Evolutionary conservation across 1,140 invertebrate genomes (phyloP), one percentile per base, ranked within the genome.

Genomic region (Aphelinus atriplicis): DNA sequence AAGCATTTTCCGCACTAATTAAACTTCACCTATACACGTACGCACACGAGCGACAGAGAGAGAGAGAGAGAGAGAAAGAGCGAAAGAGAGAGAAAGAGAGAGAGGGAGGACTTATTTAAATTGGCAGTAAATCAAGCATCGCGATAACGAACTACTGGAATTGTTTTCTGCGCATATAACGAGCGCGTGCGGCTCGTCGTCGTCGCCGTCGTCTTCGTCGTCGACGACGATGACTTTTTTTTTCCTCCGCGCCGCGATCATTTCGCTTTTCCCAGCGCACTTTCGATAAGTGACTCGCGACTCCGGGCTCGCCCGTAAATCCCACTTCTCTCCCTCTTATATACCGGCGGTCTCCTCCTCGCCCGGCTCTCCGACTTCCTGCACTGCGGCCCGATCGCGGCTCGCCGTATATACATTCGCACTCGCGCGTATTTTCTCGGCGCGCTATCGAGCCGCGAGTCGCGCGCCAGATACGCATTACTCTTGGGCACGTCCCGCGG

Each of bases 91-190:
- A 26, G 26, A 26, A 26, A 26, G 26, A 26, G 3, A 51, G 5
- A 66, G 47, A 53, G 63, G 7, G 53, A 9, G 2, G n/a, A 56
- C 58, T 46, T 63, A 63, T 74, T 74, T 68, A 74, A 74, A 68
- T 74, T 74, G 72, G 72, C 65, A 68, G 51, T 74, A 74, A 68
- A 74, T 68, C 58, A 63, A 62, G 72, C 55, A 68, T 68, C 62
- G 56, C 57, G 65, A 74, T 74, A 68, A 61, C 43, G 50, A 74
- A 74, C 72, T 68, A 74, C 58, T 51, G 65, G 65, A 74, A 74
- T 68, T 68, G 72, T 74, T 68, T 68, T 62, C 7, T 3, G 45
- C 10, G 72, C 10, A 26, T 43, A 74, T 62, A 74, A 67, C 65
- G 48, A 67, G 71, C 48, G 26, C 26, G 26, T 26, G 45, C 69